Conservation (phyloP, 2,113 vertebrate genomes). For the Puffinus mauretanicus region DNA sequence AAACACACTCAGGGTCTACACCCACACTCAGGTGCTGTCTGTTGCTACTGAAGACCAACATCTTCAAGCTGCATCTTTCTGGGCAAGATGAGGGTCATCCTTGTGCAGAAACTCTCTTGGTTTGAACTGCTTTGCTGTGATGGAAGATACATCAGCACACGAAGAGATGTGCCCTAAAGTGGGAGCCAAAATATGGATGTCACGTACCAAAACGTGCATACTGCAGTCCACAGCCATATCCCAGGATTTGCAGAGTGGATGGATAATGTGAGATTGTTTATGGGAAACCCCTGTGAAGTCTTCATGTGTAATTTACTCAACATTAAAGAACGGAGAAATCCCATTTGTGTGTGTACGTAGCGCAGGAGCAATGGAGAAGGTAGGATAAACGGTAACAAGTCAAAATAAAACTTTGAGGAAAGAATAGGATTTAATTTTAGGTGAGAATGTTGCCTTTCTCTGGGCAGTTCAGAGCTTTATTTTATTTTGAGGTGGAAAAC, state of each 20-base stretch:
- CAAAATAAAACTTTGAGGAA: neutral
- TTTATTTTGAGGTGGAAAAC: neutral
- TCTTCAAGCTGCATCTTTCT: neutral
- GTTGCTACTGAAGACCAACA: neutral
- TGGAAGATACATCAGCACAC: neutral
- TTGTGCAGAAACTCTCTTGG: neutral
- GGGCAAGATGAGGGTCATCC: neutral
- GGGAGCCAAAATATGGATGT: neutral
- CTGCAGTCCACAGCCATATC: neutral
- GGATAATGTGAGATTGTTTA: neutral
- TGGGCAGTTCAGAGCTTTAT: neutral
- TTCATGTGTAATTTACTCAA: neutral
- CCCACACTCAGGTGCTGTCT: neutral
- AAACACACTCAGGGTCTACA: neutral
- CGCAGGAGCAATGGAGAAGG: neutral
- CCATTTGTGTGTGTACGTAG: accelerated
- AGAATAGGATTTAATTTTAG: neutral
- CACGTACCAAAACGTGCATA: accelerated
- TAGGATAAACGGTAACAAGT: neutral
- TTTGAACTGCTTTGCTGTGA: neutral
- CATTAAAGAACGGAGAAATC: neutral
- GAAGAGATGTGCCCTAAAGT: neutral
- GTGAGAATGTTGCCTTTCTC: neutral
- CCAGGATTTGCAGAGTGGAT: neutral
- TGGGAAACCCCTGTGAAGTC: neutral